Conservation (phyloP, 1,140 invertebrate species). For the Muscidifurax raptorellus region DNA sequence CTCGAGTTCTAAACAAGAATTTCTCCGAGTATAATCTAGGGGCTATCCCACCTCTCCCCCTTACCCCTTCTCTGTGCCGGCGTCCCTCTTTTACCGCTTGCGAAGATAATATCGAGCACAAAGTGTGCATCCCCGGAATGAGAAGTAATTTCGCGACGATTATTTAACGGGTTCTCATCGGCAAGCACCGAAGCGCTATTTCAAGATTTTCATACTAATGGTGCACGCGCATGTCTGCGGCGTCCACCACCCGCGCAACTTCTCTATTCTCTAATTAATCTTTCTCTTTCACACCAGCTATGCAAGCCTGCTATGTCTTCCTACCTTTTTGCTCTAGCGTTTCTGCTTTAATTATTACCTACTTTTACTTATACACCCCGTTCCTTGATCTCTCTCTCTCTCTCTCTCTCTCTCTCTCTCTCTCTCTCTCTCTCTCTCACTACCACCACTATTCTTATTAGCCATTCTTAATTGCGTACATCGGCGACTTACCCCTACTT, state of each 20-base stretch:
- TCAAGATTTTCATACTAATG: constrained; percentile 6
- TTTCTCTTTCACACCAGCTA: neutral
- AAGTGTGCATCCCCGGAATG: constrained; percentile 4
- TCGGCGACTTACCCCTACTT: neutral
- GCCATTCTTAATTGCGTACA: constrained; percentile 26
- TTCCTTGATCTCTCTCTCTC: neutral
- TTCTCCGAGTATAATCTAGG: neutral
- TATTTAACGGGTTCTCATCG: constrained; percentile 34
- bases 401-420: too few relatives aligned
- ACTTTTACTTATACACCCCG: constrained; percentile 1
- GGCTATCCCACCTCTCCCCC: neutral
- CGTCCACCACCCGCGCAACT: neutral
- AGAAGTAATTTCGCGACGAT: constrained; percentile 36
- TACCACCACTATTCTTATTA: neutral
- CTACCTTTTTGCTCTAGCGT: neutral
- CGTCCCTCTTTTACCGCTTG: neutral
- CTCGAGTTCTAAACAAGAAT: constrained; percentile 19
- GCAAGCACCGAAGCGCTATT: constrained; percentile 6
- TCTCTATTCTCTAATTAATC: constrained; percentile 29
- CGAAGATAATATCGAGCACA: constrained; percentile 9
- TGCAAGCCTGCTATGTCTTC: neutral
- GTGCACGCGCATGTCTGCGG: neutral
- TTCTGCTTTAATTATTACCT: constrained; percentile 34
- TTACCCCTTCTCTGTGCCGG: neutral
- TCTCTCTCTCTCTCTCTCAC: too few relatives aligned